Evolutionary conservation across 2,888 invertebrate genomes (phyloP), one percentile per base, ranked within the genome.

Genomic region (Aricia artaxerxes): DNA sequence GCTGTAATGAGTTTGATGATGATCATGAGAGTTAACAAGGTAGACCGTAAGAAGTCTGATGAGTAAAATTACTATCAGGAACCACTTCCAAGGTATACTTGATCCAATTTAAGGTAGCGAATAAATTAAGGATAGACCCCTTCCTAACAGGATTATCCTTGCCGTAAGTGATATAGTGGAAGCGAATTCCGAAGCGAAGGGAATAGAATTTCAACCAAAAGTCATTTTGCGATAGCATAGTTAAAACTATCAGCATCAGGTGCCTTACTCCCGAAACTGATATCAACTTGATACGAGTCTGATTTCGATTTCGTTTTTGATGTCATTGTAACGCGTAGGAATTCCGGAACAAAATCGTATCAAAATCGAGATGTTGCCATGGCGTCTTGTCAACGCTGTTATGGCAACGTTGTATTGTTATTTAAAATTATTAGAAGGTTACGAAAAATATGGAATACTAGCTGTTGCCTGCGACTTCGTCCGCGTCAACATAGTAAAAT

Each of bases 41-140:
- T 38, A 78, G 9, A 78, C n/a, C 44, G 16, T 64, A 78, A 78
- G 78, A 31, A 64, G 77, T 35, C 11, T 9, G 60, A 60, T 60
- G 57, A 60, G 35, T 61, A 57, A 57, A 77, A 75, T 24, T 35
- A 77, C 60, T 77, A 38, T 77, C n/a, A 76, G 31, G 57, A 53
- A 76, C 78, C 79, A 80, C 69, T 83, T 84, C 83, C 81, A 87
- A 85, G 78, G 81, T 78, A 80, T 80, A 80, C 86, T 84, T 83
- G 81, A 87, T 87, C 86, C 85, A 87, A 89, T 90, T 90, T 89
- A 86, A 84, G 83, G 85, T 85, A 84, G 88, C 89, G 88, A 90
- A 89, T 90, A 90, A 87, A 88, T 90, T 89, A 88, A 82, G 82
- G 82, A 82, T 81, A 82, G 82, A 79, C 69, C 80, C 82, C 81